Evolutionary conservation across 2,888 invertebrate genomes (phyloP).

Genomic region (Protodeltote pygarga): DNA sequence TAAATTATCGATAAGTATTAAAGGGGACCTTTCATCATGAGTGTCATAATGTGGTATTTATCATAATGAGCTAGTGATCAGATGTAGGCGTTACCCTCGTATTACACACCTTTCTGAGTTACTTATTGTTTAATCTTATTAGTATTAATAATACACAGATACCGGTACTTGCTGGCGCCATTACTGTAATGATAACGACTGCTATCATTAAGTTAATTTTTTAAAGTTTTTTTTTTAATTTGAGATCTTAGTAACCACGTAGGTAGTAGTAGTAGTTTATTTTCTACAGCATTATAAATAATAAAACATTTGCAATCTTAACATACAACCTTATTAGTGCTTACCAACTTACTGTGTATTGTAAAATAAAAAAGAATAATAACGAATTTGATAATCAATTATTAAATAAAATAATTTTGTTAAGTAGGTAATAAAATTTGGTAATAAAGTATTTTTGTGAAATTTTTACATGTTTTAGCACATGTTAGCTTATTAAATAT

Average conservation of each 20-base stretch:
- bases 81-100: slow-evolving; percentile 30
- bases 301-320: too few relatives aligned
- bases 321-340: too few relatives aligned
- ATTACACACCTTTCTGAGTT: slow-evolving; percentile 33
- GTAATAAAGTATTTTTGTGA: too few relatives aligned
- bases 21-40: slow-evolving; percentile 15
- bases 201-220: background rate
- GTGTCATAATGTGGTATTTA: slow-evolving; percentile 32
- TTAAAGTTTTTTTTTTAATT: background rate
- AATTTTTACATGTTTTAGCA: too few relatives aligned
- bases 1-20: slow-evolving; percentile 28
- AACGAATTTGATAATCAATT: too few relatives aligned
- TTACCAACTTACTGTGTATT: too few relatives aligned
- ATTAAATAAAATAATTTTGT: too few relatives aligned
- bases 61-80: slow-evolving; percentile 10
- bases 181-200: slow-evolving; percentile 27
- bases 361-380: too few relatives aligned
- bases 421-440: too few relatives aligned
- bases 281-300: too few relatives aligned
- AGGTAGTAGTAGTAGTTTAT: background rate
- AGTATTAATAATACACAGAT: slow-evolving; percentile 29
- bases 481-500: too few relatives aligned
- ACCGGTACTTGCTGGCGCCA: slow-evolving; percentile 36
- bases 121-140: slow-evolving; percentile 39
- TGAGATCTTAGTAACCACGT: background rate